These are phyloP conservation scores for Shinisaurus crocodilurus DNA, from an alignment of 2,113 vertebrate species.

Conservation along the genomic window DNA sequence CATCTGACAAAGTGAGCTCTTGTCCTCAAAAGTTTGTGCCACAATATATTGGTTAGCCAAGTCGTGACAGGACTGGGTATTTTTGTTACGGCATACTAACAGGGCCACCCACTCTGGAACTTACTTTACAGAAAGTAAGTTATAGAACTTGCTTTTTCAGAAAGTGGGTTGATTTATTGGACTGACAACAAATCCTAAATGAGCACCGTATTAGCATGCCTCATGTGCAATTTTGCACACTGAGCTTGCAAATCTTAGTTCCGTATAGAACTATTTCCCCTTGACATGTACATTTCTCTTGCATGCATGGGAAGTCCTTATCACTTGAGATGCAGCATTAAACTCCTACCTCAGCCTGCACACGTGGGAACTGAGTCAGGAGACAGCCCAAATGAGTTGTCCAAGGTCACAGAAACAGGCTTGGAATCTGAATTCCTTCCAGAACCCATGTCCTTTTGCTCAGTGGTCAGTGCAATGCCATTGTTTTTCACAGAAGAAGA, in stretches of 20 bases:
- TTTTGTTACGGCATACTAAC: neutral
- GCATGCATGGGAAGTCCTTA: neutral
- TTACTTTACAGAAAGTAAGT: neutral
- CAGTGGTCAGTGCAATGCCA: neutral
- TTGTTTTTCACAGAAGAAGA: neutral
- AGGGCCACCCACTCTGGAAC: neutral
- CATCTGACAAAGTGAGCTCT: neutral
- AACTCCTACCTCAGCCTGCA: neutral
- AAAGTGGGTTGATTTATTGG: slow-evolving; percentile 24
- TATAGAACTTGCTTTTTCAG: neutral
- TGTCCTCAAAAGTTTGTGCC: neutral
- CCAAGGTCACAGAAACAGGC: neutral
- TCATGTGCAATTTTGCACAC: neutral
- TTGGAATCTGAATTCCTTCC: slow-evolving; percentile 31
- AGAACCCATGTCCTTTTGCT: neutral
- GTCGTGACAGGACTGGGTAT: neutral
- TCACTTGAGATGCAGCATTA: neutral
- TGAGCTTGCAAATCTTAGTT: neutral
- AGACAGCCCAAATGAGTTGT: neutral
- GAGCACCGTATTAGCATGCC: neutral
- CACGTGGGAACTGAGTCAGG: neutral
- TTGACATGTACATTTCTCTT: neutral
- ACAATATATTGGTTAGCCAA: neutral
- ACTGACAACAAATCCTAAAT: slow-evolving; percentile 1
- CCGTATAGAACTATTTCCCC: neutral